phyloP scores from a whole-genome alignment of 2,113 vertebrate genomes.

The Triplophysa rosa region DNA sequence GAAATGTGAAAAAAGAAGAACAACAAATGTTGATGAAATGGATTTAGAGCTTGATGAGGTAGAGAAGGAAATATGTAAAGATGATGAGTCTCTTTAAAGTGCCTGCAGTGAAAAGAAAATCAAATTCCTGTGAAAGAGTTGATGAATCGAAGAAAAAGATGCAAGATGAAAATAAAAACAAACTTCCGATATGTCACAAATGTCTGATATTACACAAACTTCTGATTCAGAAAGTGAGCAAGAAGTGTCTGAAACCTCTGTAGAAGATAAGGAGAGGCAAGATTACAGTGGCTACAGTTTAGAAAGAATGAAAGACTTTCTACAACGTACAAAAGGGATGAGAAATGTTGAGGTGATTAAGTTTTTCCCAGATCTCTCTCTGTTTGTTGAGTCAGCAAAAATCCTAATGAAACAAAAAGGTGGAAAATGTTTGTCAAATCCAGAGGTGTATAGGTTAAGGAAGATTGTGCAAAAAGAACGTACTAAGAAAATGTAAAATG shows the following conservation, averaged over 20 bases:
- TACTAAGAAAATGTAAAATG: too few species aligned
- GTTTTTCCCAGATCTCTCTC: neutral
- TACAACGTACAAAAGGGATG: neutral
- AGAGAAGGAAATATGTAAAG: neutral
- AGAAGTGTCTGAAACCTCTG: neutral
- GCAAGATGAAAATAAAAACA: too few species aligned
- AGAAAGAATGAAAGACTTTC: neutral
- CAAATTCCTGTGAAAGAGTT: neutral
- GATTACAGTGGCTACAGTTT: neutral
- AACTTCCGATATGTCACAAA: neutral
- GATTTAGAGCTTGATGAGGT: neutral
- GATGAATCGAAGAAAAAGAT: neutral
- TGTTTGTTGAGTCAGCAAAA: neutral
- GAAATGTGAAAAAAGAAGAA: too few species aligned
- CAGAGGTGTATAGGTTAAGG: too few species aligned
- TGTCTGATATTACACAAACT: too few species aligned
- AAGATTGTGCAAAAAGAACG: too few species aligned
- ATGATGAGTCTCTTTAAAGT: neutral
- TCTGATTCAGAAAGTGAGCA: slow-evolving; percentile 5
- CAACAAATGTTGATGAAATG: too few species aligned
- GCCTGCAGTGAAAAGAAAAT: neutral
- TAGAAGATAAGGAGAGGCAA: neutral
- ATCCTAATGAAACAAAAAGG: too few species aligned
- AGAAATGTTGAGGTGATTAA: neutral
- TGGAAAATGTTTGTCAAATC: too few species aligned